Evolutionary conservation across 1,140 invertebrate genomes (phyloP).

Genomic region (Micrasema longulum): DNA sequence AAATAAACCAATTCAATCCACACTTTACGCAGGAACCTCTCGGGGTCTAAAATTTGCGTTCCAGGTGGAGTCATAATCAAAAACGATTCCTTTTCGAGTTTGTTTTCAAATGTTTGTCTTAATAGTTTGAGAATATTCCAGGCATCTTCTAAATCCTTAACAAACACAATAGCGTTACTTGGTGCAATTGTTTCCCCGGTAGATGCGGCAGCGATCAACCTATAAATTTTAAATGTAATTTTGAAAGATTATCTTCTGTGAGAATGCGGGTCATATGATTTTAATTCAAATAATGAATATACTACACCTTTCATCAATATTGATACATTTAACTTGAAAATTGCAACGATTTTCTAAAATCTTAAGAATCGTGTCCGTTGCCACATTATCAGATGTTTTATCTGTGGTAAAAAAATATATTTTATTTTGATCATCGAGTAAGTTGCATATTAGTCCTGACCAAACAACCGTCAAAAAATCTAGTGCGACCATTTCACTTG

Average conservation of each 20-base stretch:
- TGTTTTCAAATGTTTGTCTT: background rate
- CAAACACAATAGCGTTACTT: background rate
- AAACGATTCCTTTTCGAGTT: background rate
- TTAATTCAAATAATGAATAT: too few species aligned
- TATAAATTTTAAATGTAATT: too few species aligned
- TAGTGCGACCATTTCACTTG: too few species aligned
- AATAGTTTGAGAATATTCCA: constrained; percentile 7
- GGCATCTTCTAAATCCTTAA: constrained; percentile 6
- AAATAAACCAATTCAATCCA: constrained; percentile 12
- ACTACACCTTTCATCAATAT: background rate
- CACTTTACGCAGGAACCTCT: background rate
- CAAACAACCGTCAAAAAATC: background rate
- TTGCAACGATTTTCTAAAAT: constrained; percentile 6
- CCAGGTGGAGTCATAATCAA: background rate
- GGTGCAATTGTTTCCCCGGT: too few species aligned
- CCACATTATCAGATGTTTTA: background rate
- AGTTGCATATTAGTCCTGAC: constrained; percentile 10
- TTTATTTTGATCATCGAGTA: constrained; percentile 3
- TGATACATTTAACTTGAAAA: background rate
- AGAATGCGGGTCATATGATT: too few species aligned
- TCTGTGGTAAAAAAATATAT: background rate
- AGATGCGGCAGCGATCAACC: too few species aligned
- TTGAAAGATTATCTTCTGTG: too few species aligned
- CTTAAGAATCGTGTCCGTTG: background rate
- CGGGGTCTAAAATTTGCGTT: background rate